These are phyloP conservation scores for Ctenicera cuprea DNA, from an alignment of 2,888 invertebrate genomes.

Conservation along the genomic window DNA sequence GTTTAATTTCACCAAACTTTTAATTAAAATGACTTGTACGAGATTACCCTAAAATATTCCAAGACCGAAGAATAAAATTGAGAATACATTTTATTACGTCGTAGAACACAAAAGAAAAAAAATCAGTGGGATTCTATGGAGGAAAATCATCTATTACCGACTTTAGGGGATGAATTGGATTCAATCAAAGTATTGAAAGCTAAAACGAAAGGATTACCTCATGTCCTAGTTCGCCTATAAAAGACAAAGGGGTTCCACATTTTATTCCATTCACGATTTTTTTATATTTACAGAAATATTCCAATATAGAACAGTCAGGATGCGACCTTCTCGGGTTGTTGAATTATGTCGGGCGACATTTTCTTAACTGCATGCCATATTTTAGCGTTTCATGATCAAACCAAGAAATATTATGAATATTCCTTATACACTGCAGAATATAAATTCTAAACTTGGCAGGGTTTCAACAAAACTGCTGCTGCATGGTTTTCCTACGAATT, in stretches of 20 bases:
- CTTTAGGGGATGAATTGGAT: constrained; percentile 28
- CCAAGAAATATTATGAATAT: constrained; percentile 37
- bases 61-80: neutral
- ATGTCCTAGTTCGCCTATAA: constrained; percentile 10
- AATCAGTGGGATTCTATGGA: constrained; percentile 11
- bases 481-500: neutral
- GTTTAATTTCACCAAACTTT: constrained; percentile 9
- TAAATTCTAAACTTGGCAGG: constrained; percentile 42
- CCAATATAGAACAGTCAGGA: neutral
- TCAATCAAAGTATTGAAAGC: constrained; percentile 28
- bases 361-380: constrained; percentile 33
- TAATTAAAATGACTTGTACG: neutral
- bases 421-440: constrained; percentile 37
- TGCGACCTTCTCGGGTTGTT: neutral
- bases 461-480: constrained; percentile 28
- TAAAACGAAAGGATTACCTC: constrained; percentile 21
- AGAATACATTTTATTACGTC: neutral
- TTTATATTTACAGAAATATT: constrained; percentile 25
- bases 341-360: constrained; percentile 21
- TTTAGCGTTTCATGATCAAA: constrained; percentile 26
- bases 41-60: neutral
- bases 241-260: constrained; percentile 17
- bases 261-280: constrained; percentile 23
- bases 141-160: constrained; percentile 16
- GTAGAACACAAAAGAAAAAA: neutral